phyloP scores from a whole-genome alignment of 2,113 vertebrate genomes.

The Chaenocephalus aceratus region DNA sequence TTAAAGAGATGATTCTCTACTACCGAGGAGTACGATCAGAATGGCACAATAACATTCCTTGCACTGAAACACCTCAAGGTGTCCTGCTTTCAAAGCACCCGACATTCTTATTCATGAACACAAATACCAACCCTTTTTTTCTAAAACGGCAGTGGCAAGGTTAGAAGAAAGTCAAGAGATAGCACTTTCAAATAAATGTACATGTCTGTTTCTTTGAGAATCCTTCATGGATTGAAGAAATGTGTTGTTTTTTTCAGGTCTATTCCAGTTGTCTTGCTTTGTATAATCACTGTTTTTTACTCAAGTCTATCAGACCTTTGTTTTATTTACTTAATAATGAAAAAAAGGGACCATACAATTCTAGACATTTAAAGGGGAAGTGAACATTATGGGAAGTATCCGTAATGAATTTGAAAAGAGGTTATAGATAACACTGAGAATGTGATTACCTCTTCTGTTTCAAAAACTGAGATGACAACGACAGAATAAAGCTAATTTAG shows the following conservation, averaged over 20 bases:
- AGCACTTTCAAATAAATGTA: conserved; percentile 47
- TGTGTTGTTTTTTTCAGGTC: conserved; percentile 45
- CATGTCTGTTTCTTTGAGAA: conserved; percentile 48
- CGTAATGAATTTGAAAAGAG: too few species aligned
- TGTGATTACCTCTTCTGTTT: too few species aligned
- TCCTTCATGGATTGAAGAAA: conserved; percentile 36
- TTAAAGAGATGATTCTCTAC: conserved; percentile 29
- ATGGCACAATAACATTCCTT: conserved; percentile 46
- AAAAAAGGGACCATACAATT: background rate
- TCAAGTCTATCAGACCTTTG: conserved; percentile 1
- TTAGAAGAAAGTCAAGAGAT: conserved; percentile 45
- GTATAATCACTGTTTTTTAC: conserved; percentile 23
- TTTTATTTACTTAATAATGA: background rate
- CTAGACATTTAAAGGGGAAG: too few species aligned
- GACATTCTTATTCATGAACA: conserved; percentile 50
- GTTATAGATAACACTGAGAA: too few species aligned
- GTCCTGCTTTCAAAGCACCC: conserved; percentile 61
- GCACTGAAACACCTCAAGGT: conserved; percentile 73
- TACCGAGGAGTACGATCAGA: conserved; percentile 37
- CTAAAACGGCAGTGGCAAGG: conserved; percentile 42
- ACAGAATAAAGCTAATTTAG: too few species aligned
- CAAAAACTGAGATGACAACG: too few species aligned
- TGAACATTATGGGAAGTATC: too few species aligned
- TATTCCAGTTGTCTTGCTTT: conserved; percentile 29
- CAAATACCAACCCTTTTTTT: conserved; percentile 39